Base-by-base conservation (phyloP, 1,140 invertebrate genomes). In the Arctopsyche grandis region DNA sequence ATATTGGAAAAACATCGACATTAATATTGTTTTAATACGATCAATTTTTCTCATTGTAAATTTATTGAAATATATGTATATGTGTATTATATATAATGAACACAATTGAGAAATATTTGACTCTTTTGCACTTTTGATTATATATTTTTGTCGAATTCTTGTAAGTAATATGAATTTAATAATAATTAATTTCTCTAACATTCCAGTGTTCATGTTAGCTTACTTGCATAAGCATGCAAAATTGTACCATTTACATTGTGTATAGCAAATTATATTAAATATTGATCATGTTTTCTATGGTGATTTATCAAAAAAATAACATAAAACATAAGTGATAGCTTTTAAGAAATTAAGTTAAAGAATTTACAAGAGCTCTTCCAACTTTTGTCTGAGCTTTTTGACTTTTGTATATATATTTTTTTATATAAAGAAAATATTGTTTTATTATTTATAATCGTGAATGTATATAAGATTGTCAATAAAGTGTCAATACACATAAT, bases 391-490 rank as follows among this genome's bases (percentile, higher is more conserved):
- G 79, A 81, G 76, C 76, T 81, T 81, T 81, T 75, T 58, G 48
- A 75, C 76, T 81, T 81, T 81, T 81, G 79, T 81, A 81, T 29
- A 78, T 81, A 81, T 81, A 74, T 78, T 78, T 80, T 75, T 80
- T 63, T 79, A 79, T 66, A 58, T 78, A 58, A 52, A 75, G 16
- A 56, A 24, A 58, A 21, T 24, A 19, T 56, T 58, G 69, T 38
- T 44, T 71, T 38, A 38, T 38, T 38, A 38, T 38, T 38, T 38
- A 38, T 38, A 38, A 60, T 60, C 56, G 16, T 21, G 16, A 60
- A 60, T 60, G 19, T 16, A 52, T 60, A 60, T 4, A 19, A 60
- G 0, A 60, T 60, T 60, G 56, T 60, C 56, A 60, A 60, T 60
- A 60, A 60, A 60, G 56, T 60, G 56, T 60, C 56, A 16, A 60